phyloP scores from a whole-genome alignment of 2,797 vertebrate genomes.

The Tarsius wallacei region DNA sequence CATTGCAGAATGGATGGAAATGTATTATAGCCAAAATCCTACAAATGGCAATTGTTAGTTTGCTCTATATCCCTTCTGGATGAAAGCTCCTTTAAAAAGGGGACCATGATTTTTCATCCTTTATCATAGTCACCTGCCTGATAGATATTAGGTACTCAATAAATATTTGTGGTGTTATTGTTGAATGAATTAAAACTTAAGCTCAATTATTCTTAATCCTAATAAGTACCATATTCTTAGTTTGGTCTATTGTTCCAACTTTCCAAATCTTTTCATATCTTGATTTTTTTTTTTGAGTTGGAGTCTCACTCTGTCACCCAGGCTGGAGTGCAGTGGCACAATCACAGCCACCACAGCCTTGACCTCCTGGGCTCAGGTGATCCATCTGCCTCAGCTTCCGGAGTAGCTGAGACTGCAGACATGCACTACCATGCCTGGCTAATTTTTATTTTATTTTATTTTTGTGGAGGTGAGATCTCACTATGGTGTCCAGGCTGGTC shows the following conservation, averaged over 20 bases:
- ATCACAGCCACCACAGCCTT: too few relatives aligned
- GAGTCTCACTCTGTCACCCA: too few relatives aligned
- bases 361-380: too few relatives aligned
- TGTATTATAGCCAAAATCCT: not conserved
- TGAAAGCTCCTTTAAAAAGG: not conserved
- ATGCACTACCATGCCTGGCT: too few relatives aligned
- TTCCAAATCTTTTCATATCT: slow-evolving; percentile 25
- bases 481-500: too few relatives aligned
- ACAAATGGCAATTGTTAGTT: not conserved
- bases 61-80: not conserved
- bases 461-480: too few relatives aligned
- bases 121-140: not conserved
- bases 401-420: too few relatives aligned
- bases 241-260: not conserved
- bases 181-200: slow-evolving; percentile 30
- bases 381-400: too few relatives aligned
- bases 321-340: too few relatives aligned
- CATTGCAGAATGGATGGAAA: not conserved
- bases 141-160: not conserved
- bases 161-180: slow-evolving; percentile 40
- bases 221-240: slow-evolving; percentile 30
- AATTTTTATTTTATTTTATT: too few relatives aligned
- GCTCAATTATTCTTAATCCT: slow-evolving; percentile 32
- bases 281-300: not conserved
- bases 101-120: not conserved